phyloP scores from a whole-genome alignment of 2,888 invertebrate genomes.

The Chrysina gloriosa region DNA sequence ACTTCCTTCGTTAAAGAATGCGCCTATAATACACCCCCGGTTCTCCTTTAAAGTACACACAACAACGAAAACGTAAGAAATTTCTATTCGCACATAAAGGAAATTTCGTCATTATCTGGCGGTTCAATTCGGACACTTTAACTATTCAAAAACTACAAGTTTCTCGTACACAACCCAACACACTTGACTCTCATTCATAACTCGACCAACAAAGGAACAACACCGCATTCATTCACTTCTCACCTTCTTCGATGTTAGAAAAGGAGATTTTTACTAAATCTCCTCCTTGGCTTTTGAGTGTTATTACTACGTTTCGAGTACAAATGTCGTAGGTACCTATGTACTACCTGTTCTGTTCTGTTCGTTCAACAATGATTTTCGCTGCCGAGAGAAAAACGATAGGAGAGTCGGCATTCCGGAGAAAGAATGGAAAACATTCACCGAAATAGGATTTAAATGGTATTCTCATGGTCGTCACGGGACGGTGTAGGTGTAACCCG shows the following conservation, averaged over 20 bases:
- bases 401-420: background rate
- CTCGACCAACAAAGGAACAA: background rate
- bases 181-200: constrained; percentile 25
- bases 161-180: background rate
- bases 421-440: constrained; percentile 16
- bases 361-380: background rate
- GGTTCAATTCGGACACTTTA: background rate
- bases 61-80: background rate
- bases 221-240: constrained; percentile 9
- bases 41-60: no score
- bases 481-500: background rate
- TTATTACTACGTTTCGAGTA: background rate
- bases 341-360: constrained; percentile 2
- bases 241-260: background rate
- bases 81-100: background rate
- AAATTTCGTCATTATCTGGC: background rate
- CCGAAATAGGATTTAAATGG: constrained; percentile 22
- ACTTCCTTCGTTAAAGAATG: no score
- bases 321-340: background rate
- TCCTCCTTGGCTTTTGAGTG: background rate
- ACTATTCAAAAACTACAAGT: background rate
- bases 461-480: constrained; percentile 2
- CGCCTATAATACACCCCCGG: no score
- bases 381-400: background rate
- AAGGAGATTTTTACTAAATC: constrained; percentile 13